Percentiles rank a stretch among this genome's conserved stretches.
Evolutionary conservation across 2,797 vertebrate species (phyloP).

Genomic region (Carduelis carduelis): DNA sequence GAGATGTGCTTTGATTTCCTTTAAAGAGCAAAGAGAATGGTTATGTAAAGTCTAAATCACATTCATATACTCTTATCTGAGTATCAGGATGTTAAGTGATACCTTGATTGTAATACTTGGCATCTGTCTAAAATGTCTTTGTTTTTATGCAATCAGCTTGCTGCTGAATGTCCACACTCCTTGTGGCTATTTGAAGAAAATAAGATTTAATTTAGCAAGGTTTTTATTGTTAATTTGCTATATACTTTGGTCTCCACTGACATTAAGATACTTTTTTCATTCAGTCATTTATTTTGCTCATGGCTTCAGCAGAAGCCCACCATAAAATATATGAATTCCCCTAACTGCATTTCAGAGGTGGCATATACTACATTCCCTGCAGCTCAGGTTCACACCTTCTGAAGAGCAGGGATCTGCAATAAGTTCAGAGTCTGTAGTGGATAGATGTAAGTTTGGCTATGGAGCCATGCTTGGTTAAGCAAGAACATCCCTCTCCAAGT

Average conservation of each 20-base stretch:
- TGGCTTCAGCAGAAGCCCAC: neutral
- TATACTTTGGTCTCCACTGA: neutral
- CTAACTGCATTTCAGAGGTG: neutral
- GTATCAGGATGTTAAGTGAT: conserved; percentile 17
- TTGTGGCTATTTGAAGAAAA: conserved; percentile 36
- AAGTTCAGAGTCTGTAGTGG: fast-evolving
- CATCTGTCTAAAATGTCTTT: neutral
- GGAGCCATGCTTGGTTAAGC: neutral
- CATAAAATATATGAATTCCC: neutral
- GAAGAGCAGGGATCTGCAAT: neutral
- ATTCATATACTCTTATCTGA: neutral
- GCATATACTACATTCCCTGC: neutral
- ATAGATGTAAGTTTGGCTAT: neutral
- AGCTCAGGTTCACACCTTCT: neutral
- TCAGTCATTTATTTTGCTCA: neutral
- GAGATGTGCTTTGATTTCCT: neutral
- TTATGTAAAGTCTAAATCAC: neutral
- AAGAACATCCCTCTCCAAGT: neutral
- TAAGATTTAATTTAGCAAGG: conserved; percentile 36
- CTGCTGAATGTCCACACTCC: neutral
- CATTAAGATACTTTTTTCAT: neutral
- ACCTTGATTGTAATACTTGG: neutral
- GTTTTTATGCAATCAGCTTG: neutral
- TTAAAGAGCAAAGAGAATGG: neutral
- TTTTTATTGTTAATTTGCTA: conserved; percentile 23